Evolutionary conservation across 2,113 vertebrate genomes (phyloP).

Genomic region (Holacanthus passer): DNA sequence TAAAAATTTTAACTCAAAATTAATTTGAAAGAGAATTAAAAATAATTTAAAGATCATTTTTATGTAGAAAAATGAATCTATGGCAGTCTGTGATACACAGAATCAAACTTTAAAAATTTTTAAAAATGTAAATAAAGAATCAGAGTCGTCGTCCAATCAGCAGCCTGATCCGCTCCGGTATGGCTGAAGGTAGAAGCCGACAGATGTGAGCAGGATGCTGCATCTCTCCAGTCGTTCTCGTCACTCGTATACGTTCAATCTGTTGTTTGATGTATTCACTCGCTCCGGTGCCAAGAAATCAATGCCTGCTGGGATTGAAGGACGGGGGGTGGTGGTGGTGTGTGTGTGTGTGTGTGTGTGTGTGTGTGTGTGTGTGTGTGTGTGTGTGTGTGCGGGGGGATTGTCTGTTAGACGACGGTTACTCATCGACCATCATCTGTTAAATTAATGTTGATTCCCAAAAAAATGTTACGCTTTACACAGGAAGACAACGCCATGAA

Average conservation of each 20-base stretch:
- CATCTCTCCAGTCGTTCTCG: conserved; percentile 62
- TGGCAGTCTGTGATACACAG: background rate
- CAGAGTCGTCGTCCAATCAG: conserved; percentile 18
- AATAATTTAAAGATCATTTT: background rate
- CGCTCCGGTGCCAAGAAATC: conserved; percentile 72
- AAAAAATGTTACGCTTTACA: conserved; percentile 59
- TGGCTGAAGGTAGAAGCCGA: conserved; percentile 52
- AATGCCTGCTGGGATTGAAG: conserved; percentile 72
- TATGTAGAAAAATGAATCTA: too few species aligned
- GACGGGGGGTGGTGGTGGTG: background rate
- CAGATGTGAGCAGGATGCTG: conserved; percentile 70
- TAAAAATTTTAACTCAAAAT: background rate
- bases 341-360: background rate
- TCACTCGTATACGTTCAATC: conserved; percentile 74
- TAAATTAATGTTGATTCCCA: conserved; percentile 74
- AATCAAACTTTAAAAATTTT: background rate
- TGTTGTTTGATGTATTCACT: conserved; percentile 78
- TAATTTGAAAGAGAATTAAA: background rate
- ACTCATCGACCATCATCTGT: conserved; percentile 74
- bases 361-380: background rate
- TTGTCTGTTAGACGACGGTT: conserved; percentile 58
- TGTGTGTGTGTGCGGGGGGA: too few species aligned
- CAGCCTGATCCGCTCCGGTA: background rate
- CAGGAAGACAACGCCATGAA: conserved; percentile 53
- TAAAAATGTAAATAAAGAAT: background rate